A percentile compares a stretch with the other conserved stretches of the same genome.
These are phyloP conservation scores for Oophaga pumilio DNA, from an alignment of 2,113 vertebrate genomes.

Conservation along the genomic window DNA sequence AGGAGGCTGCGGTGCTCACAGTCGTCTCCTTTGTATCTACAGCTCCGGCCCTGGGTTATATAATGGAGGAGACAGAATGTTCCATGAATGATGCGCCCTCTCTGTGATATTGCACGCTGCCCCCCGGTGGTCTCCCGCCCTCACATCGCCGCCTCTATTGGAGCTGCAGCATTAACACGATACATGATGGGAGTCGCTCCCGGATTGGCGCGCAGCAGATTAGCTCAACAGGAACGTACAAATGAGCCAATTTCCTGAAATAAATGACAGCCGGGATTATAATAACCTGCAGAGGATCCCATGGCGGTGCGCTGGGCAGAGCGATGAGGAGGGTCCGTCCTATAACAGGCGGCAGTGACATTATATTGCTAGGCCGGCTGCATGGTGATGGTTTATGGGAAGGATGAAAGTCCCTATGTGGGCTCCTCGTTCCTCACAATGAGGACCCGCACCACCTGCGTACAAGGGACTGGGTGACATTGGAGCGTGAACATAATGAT, in stretches of 20 bases:
- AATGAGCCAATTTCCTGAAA: slow-evolving; percentile 42
- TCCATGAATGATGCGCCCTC: not conserved
- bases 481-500: not conserved
- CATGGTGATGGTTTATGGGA: too few species aligned
- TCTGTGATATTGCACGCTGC: not conserved
- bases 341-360: not conserved
- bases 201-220: not conserved
- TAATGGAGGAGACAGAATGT: not conserved
- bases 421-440: too few species aligned
- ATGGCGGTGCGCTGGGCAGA: not conserved
- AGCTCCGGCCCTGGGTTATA: too few species aligned
- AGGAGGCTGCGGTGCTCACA: too few species aligned
- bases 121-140: not conserved
- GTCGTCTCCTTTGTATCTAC: too few species aligned
- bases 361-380: too few species aligned
- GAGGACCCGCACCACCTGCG: too few species aligned
- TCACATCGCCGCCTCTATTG: not conserved
- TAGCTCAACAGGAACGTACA: not conserved
- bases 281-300: not conserved
- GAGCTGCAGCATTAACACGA: not conserved
- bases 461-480: not conserved
- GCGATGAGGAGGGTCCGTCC: not conserved
- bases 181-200: slow-evolving; percentile 18
- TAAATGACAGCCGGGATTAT: slow-evolving; percentile 44
- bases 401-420: too few species aligned